Percentiles rank a stretch among this genome's conserved stretches.
phyloP scores from a whole-genome alignment of 1,140 invertebrate species.

The Bicyclus anynana region DNA sequence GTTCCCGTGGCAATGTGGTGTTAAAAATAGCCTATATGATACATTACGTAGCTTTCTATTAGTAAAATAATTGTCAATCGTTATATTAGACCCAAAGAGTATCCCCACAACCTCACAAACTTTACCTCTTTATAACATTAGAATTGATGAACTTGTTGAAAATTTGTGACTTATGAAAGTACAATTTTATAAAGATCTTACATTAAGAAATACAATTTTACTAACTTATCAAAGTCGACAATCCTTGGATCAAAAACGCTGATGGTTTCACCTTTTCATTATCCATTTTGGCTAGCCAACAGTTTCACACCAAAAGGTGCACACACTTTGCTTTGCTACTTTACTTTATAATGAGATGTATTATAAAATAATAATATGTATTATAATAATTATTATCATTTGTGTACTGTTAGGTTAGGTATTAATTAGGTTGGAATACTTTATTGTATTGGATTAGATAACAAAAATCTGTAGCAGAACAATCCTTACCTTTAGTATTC shows the following conservation, averaged over 20 bases:
- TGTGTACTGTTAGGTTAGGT: no score
- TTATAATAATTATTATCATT: not conserved
- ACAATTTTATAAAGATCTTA: no score
- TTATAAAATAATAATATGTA: no score
- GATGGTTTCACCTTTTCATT: constrained; percentile 34
- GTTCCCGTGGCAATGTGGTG: no score
- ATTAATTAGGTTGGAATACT: constrained; percentile 6
- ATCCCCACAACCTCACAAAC: no score
- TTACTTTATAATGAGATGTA: not conserved
- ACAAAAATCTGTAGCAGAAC: not conserved
- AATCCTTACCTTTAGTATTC: not conserved
- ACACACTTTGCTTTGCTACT: not conserved
- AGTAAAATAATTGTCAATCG: no score
- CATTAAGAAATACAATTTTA: constrained; percentile 8
- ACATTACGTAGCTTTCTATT: no score
- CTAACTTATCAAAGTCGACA: constrained; percentile 45
- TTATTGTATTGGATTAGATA: constrained; percentile 33
- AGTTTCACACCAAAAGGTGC: not conserved
- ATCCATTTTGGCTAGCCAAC: constrained; percentile 38
- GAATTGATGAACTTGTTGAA: no score
- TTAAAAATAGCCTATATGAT: no score
- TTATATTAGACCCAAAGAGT: no score
- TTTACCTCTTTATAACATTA: no score
- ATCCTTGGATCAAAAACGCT: constrained; percentile 39
- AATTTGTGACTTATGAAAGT: no score